phyloP scores from a whole-genome alignment of 1,140 invertebrate species.

The Linepithema humile region DNA sequence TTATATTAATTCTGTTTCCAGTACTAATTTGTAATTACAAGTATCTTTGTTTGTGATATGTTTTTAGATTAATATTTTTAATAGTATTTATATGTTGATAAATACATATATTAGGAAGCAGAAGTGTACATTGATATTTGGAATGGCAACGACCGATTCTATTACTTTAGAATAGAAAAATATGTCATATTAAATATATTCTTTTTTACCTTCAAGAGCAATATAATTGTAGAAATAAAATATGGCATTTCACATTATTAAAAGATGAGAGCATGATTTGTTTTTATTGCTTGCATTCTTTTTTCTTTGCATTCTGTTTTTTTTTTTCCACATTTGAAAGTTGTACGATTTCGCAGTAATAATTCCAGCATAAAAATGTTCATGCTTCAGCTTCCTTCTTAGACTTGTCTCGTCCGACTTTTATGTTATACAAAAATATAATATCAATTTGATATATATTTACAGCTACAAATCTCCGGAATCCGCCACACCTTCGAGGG shows the following conservation, averaged over 20 bases:
- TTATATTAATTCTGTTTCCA: slow-evolving; percentile 12
- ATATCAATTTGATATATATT: slow-evolving; percentile 35
- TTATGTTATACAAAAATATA: not conserved
- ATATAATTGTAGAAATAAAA: not conserved
- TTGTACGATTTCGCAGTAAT: not conserved
- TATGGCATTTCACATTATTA: not conserved
- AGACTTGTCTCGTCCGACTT: not conserved
- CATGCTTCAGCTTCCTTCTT: slow-evolving; percentile 6
- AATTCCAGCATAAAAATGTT: not conserved
- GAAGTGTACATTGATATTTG: too few relatives aligned
- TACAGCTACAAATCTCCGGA: slow-evolving; percentile 55
- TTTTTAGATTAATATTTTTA: not conserved
- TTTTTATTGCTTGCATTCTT: not conserved
- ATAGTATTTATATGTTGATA: not conserved
- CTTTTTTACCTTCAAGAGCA: not conserved
- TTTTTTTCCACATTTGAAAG: not conserved
- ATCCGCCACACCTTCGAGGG: not conserved
- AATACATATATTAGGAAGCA: too few relatives aligned
- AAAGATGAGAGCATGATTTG: slow-evolving; percentile 9
- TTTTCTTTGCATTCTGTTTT: not conserved
- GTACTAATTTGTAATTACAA: slow-evolving; percentile 14
- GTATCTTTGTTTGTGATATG: not conserved
- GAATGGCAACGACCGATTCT: too few relatives aligned
- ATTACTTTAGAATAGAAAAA: too few relatives aligned
- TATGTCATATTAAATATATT: not conserved